Evolutionary conservation across 1,140 invertebrate species (phyloP).

Genomic region (Rhizoglyphus robini): DNA sequence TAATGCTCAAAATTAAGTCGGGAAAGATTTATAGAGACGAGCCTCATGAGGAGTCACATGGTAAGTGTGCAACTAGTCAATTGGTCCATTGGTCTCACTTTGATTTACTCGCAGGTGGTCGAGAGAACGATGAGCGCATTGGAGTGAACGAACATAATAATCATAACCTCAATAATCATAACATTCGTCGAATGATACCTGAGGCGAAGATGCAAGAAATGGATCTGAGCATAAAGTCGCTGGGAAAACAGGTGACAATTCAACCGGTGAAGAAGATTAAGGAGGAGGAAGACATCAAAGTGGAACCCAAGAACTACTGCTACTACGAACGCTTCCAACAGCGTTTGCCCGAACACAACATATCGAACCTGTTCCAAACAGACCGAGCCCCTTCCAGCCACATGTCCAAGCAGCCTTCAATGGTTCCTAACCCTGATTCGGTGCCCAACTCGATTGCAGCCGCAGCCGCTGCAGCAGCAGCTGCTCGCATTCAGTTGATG

Average conservation of each 20-base stretch:
- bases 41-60: not conserved
- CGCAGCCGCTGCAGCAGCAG: slow-evolving; percentile 5
- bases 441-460: not conserved
- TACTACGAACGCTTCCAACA: slow-evolving; percentile 4
- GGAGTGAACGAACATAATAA: too few relatives aligned
- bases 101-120: too few relatives aligned
- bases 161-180: too few relatives aligned
- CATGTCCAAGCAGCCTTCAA: too few relatives aligned
- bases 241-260: not conserved
- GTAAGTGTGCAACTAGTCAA: too few relatives aligned
- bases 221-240: not conserved
- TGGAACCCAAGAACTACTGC: not conserved
- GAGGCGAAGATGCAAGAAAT: slow-evolving; percentile 1
- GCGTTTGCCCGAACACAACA: not conserved
- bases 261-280: not conserved
- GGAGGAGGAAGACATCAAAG: not conserved
- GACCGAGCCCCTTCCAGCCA: too few relatives aligned
- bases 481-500: slow-evolving; percentile 14
- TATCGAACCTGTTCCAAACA: too few relatives aligned
- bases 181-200: too few relatives aligned
- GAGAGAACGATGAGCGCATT: too few relatives aligned
- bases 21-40: slow-evolving; percentile 3
- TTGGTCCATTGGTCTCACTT: too few relatives aligned
- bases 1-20: slow-evolving; percentile 9
- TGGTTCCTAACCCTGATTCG: not conserved